Percentiles rank a stretch among this genome's conserved stretches.
Conservation (phyloP, 2,113 vertebrate species). For the Xyliphius kryptos region DNA sequence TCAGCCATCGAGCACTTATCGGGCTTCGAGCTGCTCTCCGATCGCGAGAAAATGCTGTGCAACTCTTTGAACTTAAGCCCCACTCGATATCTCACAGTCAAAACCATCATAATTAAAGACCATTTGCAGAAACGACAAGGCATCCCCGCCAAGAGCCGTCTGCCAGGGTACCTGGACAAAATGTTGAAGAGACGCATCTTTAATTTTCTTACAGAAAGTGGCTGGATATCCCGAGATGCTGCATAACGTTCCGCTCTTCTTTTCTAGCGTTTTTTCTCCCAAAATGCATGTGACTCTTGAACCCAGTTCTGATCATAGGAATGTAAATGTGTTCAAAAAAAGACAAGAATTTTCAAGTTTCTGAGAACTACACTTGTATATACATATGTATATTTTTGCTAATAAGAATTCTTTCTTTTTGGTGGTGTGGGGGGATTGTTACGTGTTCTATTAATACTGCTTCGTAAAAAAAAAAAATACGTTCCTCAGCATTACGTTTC, state of each 20-base stretch:
- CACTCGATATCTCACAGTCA: constrained; percentile 88
- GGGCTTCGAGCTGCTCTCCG: constrained; percentile 89
- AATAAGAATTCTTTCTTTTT: too few species aligned
- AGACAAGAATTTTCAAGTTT: too few species aligned
- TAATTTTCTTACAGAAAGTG: constrained; percentile 91
- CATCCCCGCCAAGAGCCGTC: constrained; percentile 89
- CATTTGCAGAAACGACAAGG: constrained; percentile 94
- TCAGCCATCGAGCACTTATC: constrained; percentile 86
- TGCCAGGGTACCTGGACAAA: constrained; percentile 92
- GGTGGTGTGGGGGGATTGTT: too few species aligned
- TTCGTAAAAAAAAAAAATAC: too few species aligned
- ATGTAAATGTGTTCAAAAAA: too few species aligned
- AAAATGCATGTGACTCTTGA: too few species aligned
- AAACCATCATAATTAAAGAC: constrained; percentile 96
- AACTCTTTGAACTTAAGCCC: constrained; percentile 86
- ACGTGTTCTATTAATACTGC: too few species aligned
- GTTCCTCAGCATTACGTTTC: too few species aligned
- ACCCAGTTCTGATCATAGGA: too few species aligned
- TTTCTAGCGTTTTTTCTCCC: too few species aligned
- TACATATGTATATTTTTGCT: too few species aligned
- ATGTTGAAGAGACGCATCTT: constrained; percentile 94
- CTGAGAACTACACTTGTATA: too few species aligned
- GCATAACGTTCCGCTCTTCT: constrained; percentile 65
- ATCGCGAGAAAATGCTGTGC: constrained; percentile 92
- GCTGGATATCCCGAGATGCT: constrained; percentile 91